Percentiles rank a stretch among this genome's conserved stretches.
Conservation (phyloP, 35 echinoderm and acorn worm genomes). For the Ophioderma brevispina region DNA sequence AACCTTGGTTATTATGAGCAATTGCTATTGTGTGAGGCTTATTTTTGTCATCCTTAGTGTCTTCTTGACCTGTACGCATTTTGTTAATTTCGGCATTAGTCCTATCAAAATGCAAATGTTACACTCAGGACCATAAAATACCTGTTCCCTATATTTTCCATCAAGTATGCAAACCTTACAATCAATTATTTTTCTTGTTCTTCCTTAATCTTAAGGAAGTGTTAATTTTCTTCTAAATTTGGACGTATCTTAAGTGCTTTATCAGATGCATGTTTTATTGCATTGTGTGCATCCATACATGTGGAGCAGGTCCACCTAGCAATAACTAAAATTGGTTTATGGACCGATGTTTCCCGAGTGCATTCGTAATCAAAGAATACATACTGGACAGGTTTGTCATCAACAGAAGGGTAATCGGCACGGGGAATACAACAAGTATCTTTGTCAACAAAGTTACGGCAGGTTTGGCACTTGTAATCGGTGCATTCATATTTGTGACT, state of each 20-base stretch:
- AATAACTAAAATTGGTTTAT: conserved; percentile 62
- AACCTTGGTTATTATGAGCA: conserved; percentile 67
- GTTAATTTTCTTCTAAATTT: too few relatives aligned
- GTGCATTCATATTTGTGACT: background rate
- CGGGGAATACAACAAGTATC: background rate
- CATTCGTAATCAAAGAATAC: conserved; percentile 88
- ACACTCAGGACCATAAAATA: background rate
- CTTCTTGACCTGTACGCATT: background rate
- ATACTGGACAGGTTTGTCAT: conserved; percentile 20
- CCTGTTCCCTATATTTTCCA: background rate
- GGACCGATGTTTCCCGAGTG: conserved; percentile 14
- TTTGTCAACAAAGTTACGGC: background rate
- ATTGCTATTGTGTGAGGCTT: background rate
- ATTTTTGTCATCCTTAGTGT: background rate
- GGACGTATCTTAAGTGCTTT: too few relatives aligned
- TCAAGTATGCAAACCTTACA: background rate
- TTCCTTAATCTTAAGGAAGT: background rate
- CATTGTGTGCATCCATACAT: conserved; percentile 18
- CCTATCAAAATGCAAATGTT: too few relatives aligned
- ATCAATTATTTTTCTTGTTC: background rate
- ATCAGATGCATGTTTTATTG: too few relatives aligned
- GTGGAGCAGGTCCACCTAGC: conserved; percentile 38
- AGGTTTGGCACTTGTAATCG: background rate
- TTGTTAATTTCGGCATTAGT: too few relatives aligned
- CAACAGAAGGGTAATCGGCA: background rate